Base-by-base conservation (phyloP, 2,797 vertebrate genomes). In the Phalloptychus januarius region DNA sequence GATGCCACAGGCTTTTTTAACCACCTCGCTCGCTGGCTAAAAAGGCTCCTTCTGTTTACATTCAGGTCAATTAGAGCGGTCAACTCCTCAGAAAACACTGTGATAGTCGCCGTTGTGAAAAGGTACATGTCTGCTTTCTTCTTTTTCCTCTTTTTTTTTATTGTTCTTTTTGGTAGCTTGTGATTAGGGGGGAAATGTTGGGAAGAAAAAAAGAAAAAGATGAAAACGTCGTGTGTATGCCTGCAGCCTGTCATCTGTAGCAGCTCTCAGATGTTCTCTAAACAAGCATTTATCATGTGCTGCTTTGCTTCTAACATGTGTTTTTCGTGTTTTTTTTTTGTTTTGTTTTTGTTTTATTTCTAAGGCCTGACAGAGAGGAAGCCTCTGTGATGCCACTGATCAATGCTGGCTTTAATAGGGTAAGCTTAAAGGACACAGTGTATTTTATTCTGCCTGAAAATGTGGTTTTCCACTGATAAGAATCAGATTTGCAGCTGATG, bases 401-500 rank as follows among this genome's bases (percentile, higher is more conserved):
- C 90, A 94, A 96, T 88, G 98, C 98, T 77, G 98, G 98, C 92
- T 99, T 99, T 94, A 98, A 98, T 82, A 96, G 98, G 96, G 98
- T 99, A 93, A 83, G 97, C 15, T 45, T 4, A 65, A 2, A 82
- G 61, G 74, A 58, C 73, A 67, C 31, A 16, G n/a, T 63, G 42
- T 73, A 48, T 67, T 36, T 75, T 76, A 70, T 70, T 40, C 25
- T 70, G 40, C 40, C 40, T 44, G 20, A 69, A 69, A 69, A 67
- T 20, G 1, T 65, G 65, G 3, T 77, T 25, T 80, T 83, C 20
- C 83, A 72, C 65, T 61, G 28, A 78, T 80, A 23, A 13, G 10
- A 79, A 79, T 82, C 74, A 79, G 81, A 72, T 79, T 44, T 80
- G 28, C 73, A 52, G 8, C 52, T 76, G 72, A 85, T 79, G 85